Conservation (phyloP, 2,113 vertebrate genomes). For the Vidua macroura region DNA sequence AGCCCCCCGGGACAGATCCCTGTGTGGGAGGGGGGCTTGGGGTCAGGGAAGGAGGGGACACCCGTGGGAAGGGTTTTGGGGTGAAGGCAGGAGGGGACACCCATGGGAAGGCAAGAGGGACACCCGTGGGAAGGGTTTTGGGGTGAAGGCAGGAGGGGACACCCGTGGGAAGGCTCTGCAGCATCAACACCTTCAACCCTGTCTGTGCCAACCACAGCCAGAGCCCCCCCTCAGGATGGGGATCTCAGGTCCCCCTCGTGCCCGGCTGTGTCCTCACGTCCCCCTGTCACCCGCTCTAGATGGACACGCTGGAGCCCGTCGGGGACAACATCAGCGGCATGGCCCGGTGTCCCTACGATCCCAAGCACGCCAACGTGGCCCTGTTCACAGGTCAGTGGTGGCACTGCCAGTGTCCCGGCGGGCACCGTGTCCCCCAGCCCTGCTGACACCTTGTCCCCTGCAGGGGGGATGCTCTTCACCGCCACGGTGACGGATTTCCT, state of each 20-base stretch:
- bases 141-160: neutral
- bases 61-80: neutral
- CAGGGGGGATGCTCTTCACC: slow-evolving; percentile 94
- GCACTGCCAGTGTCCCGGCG: fast-evolving
- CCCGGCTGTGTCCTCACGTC: neutral
- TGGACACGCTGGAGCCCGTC: slow-evolving; percentile 87
- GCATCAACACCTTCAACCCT: slow-evolving; percentile 88
- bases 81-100: neutral
- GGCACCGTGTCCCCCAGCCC: fast-evolving
- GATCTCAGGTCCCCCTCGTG: fast-evolving
- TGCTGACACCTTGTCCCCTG: neutral
- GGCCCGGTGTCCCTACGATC: slow-evolving; percentile 95
- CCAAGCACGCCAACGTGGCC: slow-evolving; percentile 94
- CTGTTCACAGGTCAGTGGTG: slow-evolving; percentile 87
- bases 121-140: neutral
- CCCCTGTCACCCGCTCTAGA: slow-evolving; percentile 55
- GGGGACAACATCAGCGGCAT: slow-evolving; percentile 93
- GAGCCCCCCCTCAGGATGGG: neutral
- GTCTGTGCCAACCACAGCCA: slow-evolving; percentile 88
- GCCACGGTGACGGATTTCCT: slow-evolving; percentile 96
- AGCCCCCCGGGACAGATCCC: slow-evolving; percentile 31
- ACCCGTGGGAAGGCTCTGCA: slow-evolving; percentile 67
- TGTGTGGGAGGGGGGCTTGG: neutral
- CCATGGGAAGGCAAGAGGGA: neutral
- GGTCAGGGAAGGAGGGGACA: too few species aligned